Base-by-base conservation (phyloP, 2,888 invertebrate species). In the Napeogenes inachia region DNA sequence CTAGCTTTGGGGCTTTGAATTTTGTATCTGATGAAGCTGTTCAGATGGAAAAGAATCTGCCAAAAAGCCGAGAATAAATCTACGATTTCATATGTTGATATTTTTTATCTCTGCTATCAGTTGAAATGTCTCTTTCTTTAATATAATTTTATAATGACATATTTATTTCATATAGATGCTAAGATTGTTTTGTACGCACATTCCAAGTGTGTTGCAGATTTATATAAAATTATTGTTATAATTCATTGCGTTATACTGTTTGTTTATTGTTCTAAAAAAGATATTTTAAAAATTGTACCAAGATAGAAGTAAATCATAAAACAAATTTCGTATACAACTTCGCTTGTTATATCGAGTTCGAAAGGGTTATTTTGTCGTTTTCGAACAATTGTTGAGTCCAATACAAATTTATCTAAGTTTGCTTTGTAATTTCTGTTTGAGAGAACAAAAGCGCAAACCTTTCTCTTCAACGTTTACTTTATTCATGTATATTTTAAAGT, bases 1-100 rank as follows among this genome's bases (percentile, higher is more conserved):
- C 77, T 69, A 59, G 57, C 64, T 62, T 65, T 62, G 61, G 59
- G 64, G 69, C 71, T 74, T 70, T 70, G 63, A 75, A 75, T 75
- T 75, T 76, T 74, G 74, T 75, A 75, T 77, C 77, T 72, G 75
- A 76, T 76, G 73, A 70, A 66, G 58, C 47, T 45, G 59, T 32
- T 33, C 61, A 38, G 54, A 58, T 62, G 60, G 58, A 59, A 61
- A 62, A 54, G 50, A 63, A 60, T 56, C 50, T 56, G 33, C 21
- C 21, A 30, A 58, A 50, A 21, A 45, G 21, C 65, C 61, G 46
- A 13, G 42, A 33, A 59, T 57, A 45, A 50, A 50, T 50, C 50
- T 50, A 50, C 8, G 30, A 54, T 45, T 46, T n/a, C 54, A 53
- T 63, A 63, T 57, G 54, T 38, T 60, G 45, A 63, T 57, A 38